phyloP scores from a whole-genome alignment of 2,888 invertebrate genomes.

The Phytoseiulus persimilis region DNA sequence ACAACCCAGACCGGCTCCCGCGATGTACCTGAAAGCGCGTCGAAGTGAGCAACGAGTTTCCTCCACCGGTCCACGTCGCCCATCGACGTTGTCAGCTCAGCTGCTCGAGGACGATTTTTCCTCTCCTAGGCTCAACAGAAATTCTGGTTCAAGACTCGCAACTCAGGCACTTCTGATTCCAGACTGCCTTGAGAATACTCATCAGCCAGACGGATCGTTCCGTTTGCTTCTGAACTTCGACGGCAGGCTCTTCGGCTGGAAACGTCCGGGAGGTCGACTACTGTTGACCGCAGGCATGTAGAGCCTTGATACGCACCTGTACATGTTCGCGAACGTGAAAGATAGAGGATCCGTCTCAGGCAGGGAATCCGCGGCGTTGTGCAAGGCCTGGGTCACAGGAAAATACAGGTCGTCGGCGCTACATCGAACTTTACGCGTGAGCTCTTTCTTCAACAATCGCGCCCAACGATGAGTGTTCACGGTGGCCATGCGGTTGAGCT shows the following conservation, averaged over 20 bases:
- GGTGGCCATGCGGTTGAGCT: not conserved
- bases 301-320: not conserved
- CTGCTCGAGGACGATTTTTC: too few relatives aligned
- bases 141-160: too few relatives aligned
- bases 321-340: not conserved
- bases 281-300: not conserved
- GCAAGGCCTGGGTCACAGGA: not conserved
- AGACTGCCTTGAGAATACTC: too few relatives aligned
- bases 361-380: not conserved
- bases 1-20: not conserved
- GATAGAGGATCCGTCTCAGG: not conserved
- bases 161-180: too few relatives aligned
- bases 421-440: not conserved
- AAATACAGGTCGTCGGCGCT: not conserved
- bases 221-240: too few relatives aligned
- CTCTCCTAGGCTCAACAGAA: too few relatives aligned
- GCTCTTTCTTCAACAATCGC: not conserved
- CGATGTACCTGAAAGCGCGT: constrained; percentile 8
- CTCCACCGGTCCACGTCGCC: too few relatives aligned
- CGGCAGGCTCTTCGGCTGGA: not conserved
- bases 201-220: too few relatives aligned
- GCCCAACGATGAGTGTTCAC: not conserved
- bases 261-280: not conserved
- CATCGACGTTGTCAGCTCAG: too few relatives aligned
- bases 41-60: too few relatives aligned